Evolutionary conservation across 2,797 vertebrate species (phyloP), one percentile per base, ranked within the genome.

Genomic region (Gouania willdenowi): DNA sequence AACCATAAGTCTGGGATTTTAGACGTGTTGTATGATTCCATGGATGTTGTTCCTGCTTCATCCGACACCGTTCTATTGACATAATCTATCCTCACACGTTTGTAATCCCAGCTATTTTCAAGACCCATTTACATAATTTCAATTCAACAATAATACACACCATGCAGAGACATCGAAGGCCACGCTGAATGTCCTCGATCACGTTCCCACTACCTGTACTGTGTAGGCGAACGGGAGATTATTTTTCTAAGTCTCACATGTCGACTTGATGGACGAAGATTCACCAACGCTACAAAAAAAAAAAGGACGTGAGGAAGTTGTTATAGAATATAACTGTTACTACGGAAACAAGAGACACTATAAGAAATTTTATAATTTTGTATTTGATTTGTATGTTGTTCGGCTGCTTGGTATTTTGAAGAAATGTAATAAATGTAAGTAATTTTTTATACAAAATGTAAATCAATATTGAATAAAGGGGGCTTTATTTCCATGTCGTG

Each of bases 351-450:
- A 62, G 84, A 69, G 71, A 86, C 80, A 75, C 88, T 86, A 87
- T 85, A 86, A 88, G 78, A 87, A 82, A 88, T 90, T 90, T 89
- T 90, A 88, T 90, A 89, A 89, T 91, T 91, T 91, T 91, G 84
- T 91, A 91, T 90, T 88, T 90, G 88, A 89, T 91, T 91, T 90
- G 82, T 89, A 91, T 91, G 89, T 91, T 56, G 87, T 89, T 89
- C 82, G 82, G 88, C 88, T 91, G 88, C 89, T 90, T 87, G n/a
- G 88, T 91, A 90, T 90, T 91, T 90, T 91, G 85, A 83, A 87
- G 80, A 91, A 88, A 86, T 91, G 87, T 90, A 91, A 86, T 90
- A 89, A 91, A 91, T 91, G 88, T 89, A 91, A 89, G 87, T 91
- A 90, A 76, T 89, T 91, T 14, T 89, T 88, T 82, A 82, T 88